phyloP scores from a whole-genome alignment of 2,113 vertebrate species.

The Kryptolebias marmoratus region DNA sequence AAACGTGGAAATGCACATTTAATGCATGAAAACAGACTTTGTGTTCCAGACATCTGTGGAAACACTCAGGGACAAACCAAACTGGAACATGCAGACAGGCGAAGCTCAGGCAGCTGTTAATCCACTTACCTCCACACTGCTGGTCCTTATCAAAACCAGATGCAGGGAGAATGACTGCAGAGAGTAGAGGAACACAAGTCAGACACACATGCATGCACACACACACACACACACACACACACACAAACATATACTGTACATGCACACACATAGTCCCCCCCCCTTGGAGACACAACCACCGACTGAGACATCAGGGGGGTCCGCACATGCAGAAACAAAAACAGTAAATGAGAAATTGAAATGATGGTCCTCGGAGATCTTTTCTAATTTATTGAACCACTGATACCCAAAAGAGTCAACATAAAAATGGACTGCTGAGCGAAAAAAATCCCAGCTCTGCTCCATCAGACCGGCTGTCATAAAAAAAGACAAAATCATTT shows the following conservation, averaged over 20 bases:
- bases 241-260: constrained; percentile 28
- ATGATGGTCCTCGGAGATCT: constrained; percentile 4
- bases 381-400: neutral
- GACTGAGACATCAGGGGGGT: constrained; percentile 45
- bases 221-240: constrained; percentile 38
- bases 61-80: constrained; percentile 10
- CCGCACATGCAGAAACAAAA: constrained; percentile 53
- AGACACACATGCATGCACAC: constrained; percentile 51
- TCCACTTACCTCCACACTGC: constrained; percentile 90
- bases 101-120: constrained; percentile 43
- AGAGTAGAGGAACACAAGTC: constrained; percentile 70
- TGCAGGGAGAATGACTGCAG: constrained; percentile 93
- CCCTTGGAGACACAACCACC: constrained; percentile 28
- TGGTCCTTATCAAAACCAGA: constrained; percentile 92
- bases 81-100: constrained; percentile 31
- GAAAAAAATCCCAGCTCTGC: neutral
- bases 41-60: constrained; percentile 32
- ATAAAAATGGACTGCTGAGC: constrained; percentile 4
- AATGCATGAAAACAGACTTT: constrained; percentile 44
- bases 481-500: constrained; percentile 16
- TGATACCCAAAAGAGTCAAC: neutral
- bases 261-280: constrained; percentile 20
- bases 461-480: neutral
- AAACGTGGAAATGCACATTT: constrained; percentile 36
- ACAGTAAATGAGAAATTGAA: constrained; percentile 43